A percentile compares a stretch with the other conserved stretches of the same genome.
These are phyloP conservation scores for Pachypanchax playfairii DNA, from an alignment of 2,113 vertebrate genomes.

Conservation along the genomic window DNA sequence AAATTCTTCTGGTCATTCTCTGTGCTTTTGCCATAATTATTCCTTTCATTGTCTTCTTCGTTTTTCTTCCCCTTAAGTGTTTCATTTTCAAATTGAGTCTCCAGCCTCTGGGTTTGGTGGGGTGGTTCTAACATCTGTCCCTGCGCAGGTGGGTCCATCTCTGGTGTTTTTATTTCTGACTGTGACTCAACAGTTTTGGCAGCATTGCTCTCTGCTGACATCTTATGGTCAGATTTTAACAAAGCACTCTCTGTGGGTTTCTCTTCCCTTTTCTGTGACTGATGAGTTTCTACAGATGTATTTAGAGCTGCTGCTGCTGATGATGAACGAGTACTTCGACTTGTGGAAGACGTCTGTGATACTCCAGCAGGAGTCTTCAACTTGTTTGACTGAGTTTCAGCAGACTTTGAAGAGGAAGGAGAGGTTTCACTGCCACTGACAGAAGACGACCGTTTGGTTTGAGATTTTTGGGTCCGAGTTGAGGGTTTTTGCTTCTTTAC, in stretches of 20 bases:
- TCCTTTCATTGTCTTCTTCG: not conserved
- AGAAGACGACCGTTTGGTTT: not conserved
- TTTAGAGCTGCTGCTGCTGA: not conserved
- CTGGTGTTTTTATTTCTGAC: constrained; percentile 26
- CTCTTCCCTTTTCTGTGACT: not conserved
- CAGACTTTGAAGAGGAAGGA: constrained; percentile 1
- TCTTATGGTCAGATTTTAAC: constrained; percentile 23
- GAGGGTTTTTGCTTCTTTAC: constrained; percentile 10
- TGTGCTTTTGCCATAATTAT: not conserved
- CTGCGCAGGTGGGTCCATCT: constrained; percentile 15
- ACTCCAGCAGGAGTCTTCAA: constrained; percentile 2
- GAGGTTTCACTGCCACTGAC: not conserved
- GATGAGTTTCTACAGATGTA: not conserved
- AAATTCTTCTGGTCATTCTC: not conserved
- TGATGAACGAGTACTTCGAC: constrained; percentile 8
- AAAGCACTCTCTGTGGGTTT: constrained; percentile 5
- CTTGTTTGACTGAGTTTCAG: constrained; percentile 16
- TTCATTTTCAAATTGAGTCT: not conserved
- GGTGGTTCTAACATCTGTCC: not conserved
- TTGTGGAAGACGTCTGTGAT: not conserved
- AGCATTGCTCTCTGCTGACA: constrained; percentile 29
- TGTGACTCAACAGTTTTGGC: constrained; percentile 44
- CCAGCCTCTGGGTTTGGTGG: not conserved
- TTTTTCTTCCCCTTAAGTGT: not conserved
- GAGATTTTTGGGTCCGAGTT: constrained; percentile 4